Base-by-base conservation (phyloP, 2,797 vertebrate genomes). In the Enteromius mattozi region DNA sequence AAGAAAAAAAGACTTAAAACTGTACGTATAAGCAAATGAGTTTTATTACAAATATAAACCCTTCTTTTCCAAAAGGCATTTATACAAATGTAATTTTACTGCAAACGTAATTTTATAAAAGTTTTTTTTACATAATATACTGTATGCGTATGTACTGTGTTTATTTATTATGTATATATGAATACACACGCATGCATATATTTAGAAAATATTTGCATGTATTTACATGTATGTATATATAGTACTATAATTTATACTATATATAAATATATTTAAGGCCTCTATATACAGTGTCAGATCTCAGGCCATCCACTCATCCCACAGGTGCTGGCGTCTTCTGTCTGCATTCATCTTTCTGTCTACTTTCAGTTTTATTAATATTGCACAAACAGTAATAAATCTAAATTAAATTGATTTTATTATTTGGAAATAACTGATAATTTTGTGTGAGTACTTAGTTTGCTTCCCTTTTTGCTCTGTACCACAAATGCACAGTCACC, bases 181-280 rank as follows among this genome's bases (percentile, higher is more conserved):
- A 37, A 37, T 37, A 37, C 35, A 37, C 35, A 37, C 35, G 6
- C 35, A 37, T 37, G 5, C 6, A 37, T 37, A 37, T 37, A 37
- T 37, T 37, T 37, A 37, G 35, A 37, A 37, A 37, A 37, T 6
- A 37, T 6, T 37, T 37, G 35, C 5, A 37, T 37, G 35, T 37
- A 37, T 37, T 7, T 37, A 37, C 1, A 37, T 37, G 6, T 7
- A 37, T 37, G 35, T 6, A 37, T 37, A 6, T 6, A 37, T 37
- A 37, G 6, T 37, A 5, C 37, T 37, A 37, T 7, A 37, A 6
- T 37, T 37, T 7, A 37, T 37, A 37, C 37, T 37, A 37, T 37
- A 37, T 37, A 37, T 37, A 37, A 37, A 37, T 30, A 30, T 37
- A 37, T 37, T 37, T 37, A 37, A 94, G 92, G 92, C 87, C 86